These are phyloP conservation scores for Ptychadena robeensis DNA, from an alignment of 2,797 vertebrate genomes.

Conservation along the genomic window DNA sequence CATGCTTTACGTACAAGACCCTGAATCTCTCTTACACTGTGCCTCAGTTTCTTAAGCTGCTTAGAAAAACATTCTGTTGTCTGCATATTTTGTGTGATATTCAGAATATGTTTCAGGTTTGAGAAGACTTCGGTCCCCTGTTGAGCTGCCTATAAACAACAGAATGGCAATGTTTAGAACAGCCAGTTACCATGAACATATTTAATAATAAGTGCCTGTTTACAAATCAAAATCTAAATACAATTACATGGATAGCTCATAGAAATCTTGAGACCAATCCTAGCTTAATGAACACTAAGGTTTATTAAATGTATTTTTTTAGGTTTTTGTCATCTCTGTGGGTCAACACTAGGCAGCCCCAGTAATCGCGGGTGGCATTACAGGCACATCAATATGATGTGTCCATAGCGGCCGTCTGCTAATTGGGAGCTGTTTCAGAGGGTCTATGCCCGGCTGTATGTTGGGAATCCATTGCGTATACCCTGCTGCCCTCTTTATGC, in stretches of 20 bases:
- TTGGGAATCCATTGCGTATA: too few species aligned
- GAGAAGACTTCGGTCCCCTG: constrained; percentile 36
- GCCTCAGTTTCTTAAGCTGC: constrained; percentile 23
- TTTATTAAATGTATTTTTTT: too few species aligned
- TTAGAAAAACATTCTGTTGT: constrained; percentile 13
- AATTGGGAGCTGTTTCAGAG: too few species aligned
- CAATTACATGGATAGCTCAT: not conserved
- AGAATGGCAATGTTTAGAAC: not conserved
- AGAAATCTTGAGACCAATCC: not conserved
- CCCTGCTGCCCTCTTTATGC: too few species aligned
- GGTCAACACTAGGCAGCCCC: too few species aligned
- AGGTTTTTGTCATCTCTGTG: too few species aligned
- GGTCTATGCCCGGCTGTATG: too few species aligned
- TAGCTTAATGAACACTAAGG: too few species aligned
- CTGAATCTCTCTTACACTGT: constrained; percentile 24
- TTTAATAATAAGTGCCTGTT: not conserved
- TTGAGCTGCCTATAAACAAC: not conserved
- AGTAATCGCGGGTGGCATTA: too few species aligned
- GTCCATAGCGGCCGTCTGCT: too few species aligned
- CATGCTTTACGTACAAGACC: constrained; percentile 39
- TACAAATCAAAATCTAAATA: not conserved
- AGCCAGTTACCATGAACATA: not conserved
- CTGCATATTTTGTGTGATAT: constrained; percentile 38
- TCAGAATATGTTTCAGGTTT: constrained; percentile 31
- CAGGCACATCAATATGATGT: too few species aligned